These are phyloP conservation scores for Drosophila differens DNA, from an alignment of 2,888 invertebrate genomes.

Conservation along the genomic window DNA sequence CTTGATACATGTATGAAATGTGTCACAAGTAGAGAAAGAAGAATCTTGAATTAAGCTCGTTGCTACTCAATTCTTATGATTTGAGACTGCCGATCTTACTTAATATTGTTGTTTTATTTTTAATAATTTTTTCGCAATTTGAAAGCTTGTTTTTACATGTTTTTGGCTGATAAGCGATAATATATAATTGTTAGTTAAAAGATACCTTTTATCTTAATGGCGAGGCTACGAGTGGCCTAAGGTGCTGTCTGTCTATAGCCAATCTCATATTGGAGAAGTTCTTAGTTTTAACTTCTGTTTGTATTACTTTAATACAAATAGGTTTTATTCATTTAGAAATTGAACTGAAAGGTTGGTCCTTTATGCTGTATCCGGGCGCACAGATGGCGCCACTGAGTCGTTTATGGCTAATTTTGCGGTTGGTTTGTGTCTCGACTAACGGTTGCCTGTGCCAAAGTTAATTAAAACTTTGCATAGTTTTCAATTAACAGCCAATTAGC, in stretches of 20 bases:
- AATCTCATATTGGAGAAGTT: neutral
- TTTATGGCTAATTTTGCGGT: conserved; percentile 79
- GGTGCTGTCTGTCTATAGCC: conserved; percentile 53
- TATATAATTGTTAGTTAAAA: neutral
- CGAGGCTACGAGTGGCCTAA: conserved; percentile 76
- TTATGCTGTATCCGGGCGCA: conserved; percentile 3
- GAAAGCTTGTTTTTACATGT: neutral
- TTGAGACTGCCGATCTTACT: neutral
- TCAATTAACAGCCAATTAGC: conserved; percentile 59
- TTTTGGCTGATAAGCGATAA: neutral
- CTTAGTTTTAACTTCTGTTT: neutral
- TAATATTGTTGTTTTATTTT: neutral
- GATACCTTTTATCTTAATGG: conserved; percentile 42
- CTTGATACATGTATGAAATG: neutral
- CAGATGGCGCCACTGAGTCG: conserved; percentile 65
- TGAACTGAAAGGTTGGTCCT: neutral
- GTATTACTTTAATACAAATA: neutral
- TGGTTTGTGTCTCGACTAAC: conserved; percentile 74
- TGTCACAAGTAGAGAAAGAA: neutral
- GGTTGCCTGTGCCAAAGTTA: conserved; percentile 34
- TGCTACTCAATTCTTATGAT: neutral
- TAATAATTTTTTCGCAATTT: neutral
- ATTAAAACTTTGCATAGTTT: conserved; percentile 50
- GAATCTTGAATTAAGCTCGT: neutral
- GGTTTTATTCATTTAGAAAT: neutral